phyloP scores from a whole-genome alignment of 2,888 invertebrate species.

The Acanthosepion pharaonis region DNA sequence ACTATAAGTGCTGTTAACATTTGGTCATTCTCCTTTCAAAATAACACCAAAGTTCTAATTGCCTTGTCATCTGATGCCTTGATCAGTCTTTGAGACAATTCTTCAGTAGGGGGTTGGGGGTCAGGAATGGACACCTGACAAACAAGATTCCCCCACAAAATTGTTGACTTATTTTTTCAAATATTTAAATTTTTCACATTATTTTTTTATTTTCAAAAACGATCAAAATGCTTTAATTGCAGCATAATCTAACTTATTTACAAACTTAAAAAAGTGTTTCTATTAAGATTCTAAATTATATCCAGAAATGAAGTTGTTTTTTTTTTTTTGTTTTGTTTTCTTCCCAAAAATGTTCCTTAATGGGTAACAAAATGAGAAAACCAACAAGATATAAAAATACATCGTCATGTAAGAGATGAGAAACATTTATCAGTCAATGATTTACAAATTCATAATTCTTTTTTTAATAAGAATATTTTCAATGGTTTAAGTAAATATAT shows the following conservation, averaged over 20 bases:
- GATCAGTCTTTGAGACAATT: background rate
- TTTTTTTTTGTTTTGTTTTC: background rate
- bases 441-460: too few species aligned
- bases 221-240: background rate
- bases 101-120: background rate
- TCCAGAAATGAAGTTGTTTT: background rate
- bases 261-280: background rate
- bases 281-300: background rate
- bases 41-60: background rate
- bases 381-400: too few species aligned
- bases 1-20: background rate
- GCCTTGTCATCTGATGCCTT: background rate
- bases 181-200: background rate
- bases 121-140: background rate
- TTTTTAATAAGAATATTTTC: too few species aligned
- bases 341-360: too few species aligned
- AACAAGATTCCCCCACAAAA: background rate
- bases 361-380: too few species aligned
- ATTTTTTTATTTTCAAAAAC: background rate
- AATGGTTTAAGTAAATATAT: too few species aligned
- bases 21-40: background rate
- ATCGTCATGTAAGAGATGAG: too few species aligned
- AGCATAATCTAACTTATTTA: background rate
- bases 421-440: too few species aligned
- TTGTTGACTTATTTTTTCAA: background rate